Base-by-base conservation (phyloP, 2,888 invertebrate genomes). In the Nymphalis urticae region DNA sequence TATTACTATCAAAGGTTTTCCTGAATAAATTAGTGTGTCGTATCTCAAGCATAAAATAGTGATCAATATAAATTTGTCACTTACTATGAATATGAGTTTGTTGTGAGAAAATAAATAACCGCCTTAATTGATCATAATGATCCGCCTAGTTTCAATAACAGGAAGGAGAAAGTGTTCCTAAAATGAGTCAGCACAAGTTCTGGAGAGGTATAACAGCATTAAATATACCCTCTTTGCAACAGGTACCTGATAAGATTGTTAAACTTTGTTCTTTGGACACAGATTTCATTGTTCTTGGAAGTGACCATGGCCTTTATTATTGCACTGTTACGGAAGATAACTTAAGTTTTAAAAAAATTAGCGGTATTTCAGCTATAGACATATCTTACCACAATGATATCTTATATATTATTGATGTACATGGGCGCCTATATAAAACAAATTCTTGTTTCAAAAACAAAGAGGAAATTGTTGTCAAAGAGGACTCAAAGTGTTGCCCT, bases 401-500 rank as follows among this genome's bases (percentile, higher is more conserved):
- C 77, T 85, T 95, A 60, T 95, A 94, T 82, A 87, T 94, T 70
- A 94, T 95, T 72, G 94, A 94, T 85, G 87, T 91, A 62, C 93
- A 94, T 77, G 95, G 95, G 21, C 88, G 93, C 71, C 93, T 95
- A 32, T 93, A 93, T 76, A 94, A 94, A 84, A 87, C 93, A 74
- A 93, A 93, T 80, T 85, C 93, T 61, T 88, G 88, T 79, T 89
- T 95, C 77, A 93, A 92, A 80, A 84, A 90, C 69, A 85, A 94
- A 73, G 94, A 94, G 81, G 95, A 95, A 84, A 93, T 95, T 67
- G 79, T 94, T 66, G 89, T 95, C 36, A 93, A 93, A 75, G 95
- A 95, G 78, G 95, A 95, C 74, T 88, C 94, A 4, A 95, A 94
- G 80, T 94, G 93, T 79, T 96, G 95, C 77, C 92, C 93, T 56